Conservation (phyloP, 2,797 vertebrate species). For the Anniella stebbinsi region DNA sequence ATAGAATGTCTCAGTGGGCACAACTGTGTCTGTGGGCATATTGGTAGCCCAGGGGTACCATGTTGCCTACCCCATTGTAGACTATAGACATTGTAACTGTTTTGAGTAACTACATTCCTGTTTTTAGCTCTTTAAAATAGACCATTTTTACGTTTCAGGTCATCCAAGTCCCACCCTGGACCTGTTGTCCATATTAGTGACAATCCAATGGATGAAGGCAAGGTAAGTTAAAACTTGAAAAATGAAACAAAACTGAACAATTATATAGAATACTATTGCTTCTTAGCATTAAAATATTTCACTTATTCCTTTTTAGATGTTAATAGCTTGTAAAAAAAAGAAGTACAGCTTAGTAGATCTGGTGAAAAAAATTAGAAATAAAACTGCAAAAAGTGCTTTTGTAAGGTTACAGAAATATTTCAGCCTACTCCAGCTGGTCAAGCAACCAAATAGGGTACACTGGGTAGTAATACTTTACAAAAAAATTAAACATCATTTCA, state of each 20-base stretch:
- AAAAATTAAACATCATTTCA: neutral
- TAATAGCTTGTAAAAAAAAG: neutral
- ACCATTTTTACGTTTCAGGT: conserved; percentile 81
- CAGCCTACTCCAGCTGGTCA: too few relatives aligned
- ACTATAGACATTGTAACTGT: neutral
- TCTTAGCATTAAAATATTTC: neutral
- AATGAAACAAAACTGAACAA: neutral
- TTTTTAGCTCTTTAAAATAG: conserved; percentile 11
- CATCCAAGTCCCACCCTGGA: conserved; percentile 97
- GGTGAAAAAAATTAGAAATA: neutral
- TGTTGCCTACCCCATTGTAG: neutral
- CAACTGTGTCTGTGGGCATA: too few relatives aligned
- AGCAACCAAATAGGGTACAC: neutral
- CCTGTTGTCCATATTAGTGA: conserved; percentile 98
- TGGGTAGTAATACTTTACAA: neutral
- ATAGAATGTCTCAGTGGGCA: too few relatives aligned
- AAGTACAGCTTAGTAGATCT: neutral
- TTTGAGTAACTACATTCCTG: neutral
- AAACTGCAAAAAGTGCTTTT: neutral
- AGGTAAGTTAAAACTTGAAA: conserved; percentile 81
- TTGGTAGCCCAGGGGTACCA: too few relatives aligned
- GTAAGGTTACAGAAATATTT: neutral
- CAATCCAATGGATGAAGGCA: conserved; percentile 99
- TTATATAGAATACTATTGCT: neutral
- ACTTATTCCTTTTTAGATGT: neutral